These are phyloP conservation scores for Penaeus chinensis DNA, from an alignment of 1,140 invertebrate genomes.

Conservation along the genomic window DNA sequence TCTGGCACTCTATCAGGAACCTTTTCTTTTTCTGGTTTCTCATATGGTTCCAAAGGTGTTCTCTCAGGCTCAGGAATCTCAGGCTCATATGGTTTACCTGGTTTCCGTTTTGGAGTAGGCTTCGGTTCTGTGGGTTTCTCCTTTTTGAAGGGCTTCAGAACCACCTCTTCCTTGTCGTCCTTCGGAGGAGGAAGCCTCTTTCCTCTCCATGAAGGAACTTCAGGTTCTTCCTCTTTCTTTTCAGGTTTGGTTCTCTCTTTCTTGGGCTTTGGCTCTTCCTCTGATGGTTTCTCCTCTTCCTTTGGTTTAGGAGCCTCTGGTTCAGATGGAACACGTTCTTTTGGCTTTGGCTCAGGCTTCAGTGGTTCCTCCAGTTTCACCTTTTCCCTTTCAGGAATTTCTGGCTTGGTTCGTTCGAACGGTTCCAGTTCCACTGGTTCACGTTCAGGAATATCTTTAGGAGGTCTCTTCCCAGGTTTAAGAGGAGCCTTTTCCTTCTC, in stretches of 20 bases:
- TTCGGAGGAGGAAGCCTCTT: conserved; percentile 50
- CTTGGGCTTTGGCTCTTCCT: not conserved
- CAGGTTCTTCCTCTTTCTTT: conserved; percentile 44
- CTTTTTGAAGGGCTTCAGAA: conserved; percentile 55
- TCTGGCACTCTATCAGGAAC: conserved; percentile 17
- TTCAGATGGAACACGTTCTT: not conserved
- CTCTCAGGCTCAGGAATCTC: conserved; percentile 46
- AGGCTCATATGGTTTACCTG: conserved; percentile 40
- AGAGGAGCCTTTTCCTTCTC: conserved; percentile 40
- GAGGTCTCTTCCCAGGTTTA: conserved; percentile 25
- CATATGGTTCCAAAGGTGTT: conserved; percentile 24
- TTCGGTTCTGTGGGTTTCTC: conserved; percentile 46
- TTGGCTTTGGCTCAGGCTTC: not conserved
- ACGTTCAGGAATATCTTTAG: conserved; percentile 40
- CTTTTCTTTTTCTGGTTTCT: conserved; percentile 28
- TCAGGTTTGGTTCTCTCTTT: conserved; percentile 30
- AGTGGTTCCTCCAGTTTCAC: not conserved
- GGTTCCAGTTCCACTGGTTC: conserved; percentile 49
- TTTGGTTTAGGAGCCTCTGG: not conserved
- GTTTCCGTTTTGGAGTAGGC: conserved; percentile 37
- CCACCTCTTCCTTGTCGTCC: conserved; percentile 62
- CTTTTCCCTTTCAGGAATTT: not conserved
- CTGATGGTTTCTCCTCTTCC: not conserved
- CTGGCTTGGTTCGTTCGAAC: conserved; percentile 32
- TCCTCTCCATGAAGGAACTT: conserved; percentile 49